These are phyloP conservation scores for Anas capensis DNA, from an alignment of 2,797 vertebrate genomes.

Conservation along the genomic window DNA sequence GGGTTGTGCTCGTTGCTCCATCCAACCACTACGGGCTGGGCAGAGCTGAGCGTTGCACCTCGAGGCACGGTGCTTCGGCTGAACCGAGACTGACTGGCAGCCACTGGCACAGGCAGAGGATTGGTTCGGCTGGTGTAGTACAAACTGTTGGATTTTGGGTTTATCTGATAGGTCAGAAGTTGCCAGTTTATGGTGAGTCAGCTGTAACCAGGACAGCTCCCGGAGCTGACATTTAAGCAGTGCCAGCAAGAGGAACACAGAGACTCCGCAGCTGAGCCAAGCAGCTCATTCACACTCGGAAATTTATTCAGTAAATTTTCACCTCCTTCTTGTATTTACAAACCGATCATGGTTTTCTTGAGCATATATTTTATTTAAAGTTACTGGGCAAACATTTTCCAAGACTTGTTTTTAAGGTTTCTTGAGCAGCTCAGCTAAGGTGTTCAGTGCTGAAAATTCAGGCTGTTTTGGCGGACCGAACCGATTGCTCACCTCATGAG, in stretches of 20 bases:
- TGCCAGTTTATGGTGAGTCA: conserved; percentile 51
- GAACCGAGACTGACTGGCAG: not conserved
- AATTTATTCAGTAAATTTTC: conserved; percentile 29
- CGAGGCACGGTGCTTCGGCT: fast-evolving
- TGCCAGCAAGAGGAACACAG: not conserved
- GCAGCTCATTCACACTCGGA: not conserved
- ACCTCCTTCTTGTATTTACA: conserved; percentile 25
- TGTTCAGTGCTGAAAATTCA: not conserved
- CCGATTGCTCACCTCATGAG: not conserved
- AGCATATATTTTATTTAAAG: not conserved
- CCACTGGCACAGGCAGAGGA: not conserved
- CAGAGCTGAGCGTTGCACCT: not conserved
- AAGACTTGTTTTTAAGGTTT: not conserved
- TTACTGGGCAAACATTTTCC: not conserved
- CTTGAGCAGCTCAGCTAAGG: not conserved
- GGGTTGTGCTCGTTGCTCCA: not conserved
- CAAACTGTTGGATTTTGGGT: not conserved
- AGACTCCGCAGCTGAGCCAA: not conserved
- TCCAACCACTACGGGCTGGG: not conserved
- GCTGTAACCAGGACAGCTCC: not conserved
- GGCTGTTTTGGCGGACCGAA: not conserved
- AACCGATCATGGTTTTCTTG: conserved; percentile 12
- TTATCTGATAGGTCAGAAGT: conserved; percentile 59
- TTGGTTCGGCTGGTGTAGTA: not conserved
- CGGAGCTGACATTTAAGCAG: conserved; percentile 45